These are phyloP conservation scores for Oasisia sp. DNA, from an alignment of 2,888 invertebrate species.

Conservation along the genomic window DNA sequence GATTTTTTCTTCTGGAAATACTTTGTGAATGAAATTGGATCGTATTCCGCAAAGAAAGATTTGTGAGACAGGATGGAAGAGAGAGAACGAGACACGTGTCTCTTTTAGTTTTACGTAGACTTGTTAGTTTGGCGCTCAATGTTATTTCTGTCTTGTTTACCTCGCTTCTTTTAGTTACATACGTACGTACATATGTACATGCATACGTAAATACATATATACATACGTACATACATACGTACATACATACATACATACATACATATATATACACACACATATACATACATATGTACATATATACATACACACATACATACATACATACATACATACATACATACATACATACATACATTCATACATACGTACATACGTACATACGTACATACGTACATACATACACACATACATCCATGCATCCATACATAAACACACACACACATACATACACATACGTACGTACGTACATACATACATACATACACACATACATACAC, in stretches of 20 bases:
- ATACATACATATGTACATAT: neutral
- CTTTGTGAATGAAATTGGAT: no score
- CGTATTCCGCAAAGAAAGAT: no score
- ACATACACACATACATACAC: neutral
- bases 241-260: neutral
- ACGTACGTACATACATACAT: neutral
- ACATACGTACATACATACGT: neutral
- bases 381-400: neutral
- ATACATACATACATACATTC: neutral
- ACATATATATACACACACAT: neutral
- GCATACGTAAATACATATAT: neutral
- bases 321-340: neutral
- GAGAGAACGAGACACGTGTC: no score
- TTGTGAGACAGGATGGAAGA: no score
- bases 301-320: neutral
- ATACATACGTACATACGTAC: neutral
- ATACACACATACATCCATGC: no score
- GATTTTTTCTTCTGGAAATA: no score
- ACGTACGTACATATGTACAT: neutral
- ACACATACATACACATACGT: neutral
- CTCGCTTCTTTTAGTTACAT: neutral
- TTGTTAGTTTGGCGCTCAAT: no score
- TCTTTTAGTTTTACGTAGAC: no score
- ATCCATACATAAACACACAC: neutral
- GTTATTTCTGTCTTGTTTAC: neutral